Evolutionary conservation across 2,888 invertebrate genomes (phyloP).

Genomic region (Idaea aversata): DNA sequence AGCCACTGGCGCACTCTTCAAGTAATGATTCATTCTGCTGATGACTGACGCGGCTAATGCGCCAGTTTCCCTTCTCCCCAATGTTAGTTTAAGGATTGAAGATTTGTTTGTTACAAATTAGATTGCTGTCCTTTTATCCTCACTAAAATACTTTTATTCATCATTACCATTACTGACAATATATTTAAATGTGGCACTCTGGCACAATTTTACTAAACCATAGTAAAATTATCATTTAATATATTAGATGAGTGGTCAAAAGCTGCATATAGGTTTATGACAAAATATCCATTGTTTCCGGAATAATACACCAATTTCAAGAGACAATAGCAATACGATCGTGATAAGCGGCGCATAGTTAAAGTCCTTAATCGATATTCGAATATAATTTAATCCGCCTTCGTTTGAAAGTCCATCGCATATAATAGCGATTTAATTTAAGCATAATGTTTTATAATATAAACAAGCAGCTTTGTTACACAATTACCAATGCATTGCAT

Average conservation of each 20-base stretch:
- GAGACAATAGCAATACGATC: slow-evolving; percentile 53
- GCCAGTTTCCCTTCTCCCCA: slow-evolving; percentile 55
- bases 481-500: background rate
- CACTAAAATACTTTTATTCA: slow-evolving; percentile 2
- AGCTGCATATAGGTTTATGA: slow-evolving; percentile 46
- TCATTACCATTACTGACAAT: slow-evolving; percentile 19
- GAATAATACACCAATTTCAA: slow-evolving; percentile 46
- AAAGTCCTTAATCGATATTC: slow-evolving; percentile 50
- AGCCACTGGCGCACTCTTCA: slow-evolving; percentile 79
- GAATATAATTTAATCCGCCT: slow-evolving; percentile 44
- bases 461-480: slow-evolving; percentile 11
- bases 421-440: slow-evolving; percentile 23
- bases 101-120: slow-evolving; percentile 50
- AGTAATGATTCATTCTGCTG: slow-evolving; percentile 80
- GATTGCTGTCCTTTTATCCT: slow-evolving; percentile 40
- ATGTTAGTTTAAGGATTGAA: slow-evolving; percentile 67
- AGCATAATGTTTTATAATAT: slow-evolving; percentile 18
- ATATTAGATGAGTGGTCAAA: background rate
- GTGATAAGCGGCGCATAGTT: slow-evolving; percentile 41
- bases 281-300: slow-evolving; percentile 54
- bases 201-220: background rate
- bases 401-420: slow-evolving; percentile 18
- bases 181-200: background rate
- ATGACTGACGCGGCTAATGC: slow-evolving; percentile 79
- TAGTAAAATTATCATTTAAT: background rate